These are phyloP conservation scores for Excalfactoria chinensis DNA, from an alignment of 2,113 vertebrate genomes.

Conservation along the genomic window DNA sequence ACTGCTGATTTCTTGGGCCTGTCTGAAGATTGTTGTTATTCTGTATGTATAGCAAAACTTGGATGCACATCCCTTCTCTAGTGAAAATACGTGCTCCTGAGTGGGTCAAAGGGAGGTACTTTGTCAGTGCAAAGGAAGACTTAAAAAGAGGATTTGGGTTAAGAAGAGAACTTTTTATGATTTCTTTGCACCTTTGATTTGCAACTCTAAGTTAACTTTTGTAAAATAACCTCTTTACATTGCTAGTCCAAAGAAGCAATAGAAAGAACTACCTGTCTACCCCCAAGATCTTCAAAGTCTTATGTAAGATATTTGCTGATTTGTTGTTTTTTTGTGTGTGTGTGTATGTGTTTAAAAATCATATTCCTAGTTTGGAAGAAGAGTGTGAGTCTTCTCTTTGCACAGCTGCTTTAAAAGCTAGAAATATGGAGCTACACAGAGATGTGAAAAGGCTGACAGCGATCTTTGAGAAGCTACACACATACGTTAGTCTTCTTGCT, in stretches of 20 bases:
- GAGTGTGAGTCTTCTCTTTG: constrained; percentile 92
- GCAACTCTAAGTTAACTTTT: background rate
- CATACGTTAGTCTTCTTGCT: constrained; percentile 87
- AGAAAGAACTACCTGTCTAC: background rate
- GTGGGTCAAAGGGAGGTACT: background rate
- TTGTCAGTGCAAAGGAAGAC: background rate
- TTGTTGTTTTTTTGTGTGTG: background rate
- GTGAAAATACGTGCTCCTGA: background rate
- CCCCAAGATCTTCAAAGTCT: background rate
- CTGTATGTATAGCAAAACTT: background rate
- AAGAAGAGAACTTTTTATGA: background rate
- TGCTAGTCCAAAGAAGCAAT: background rate
- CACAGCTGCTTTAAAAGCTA: constrained; percentile 84
- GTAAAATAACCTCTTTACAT: background rate
- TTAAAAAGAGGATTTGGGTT: background rate
- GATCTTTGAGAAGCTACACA: constrained; percentile 92
- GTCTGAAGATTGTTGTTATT: background rate
- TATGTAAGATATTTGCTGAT: constrained; percentile 32
- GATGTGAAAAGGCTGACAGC: constrained; percentile 89
- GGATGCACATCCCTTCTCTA: background rate
- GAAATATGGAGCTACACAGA: constrained; percentile 89
- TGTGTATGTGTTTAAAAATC: constrained; percentile 15
- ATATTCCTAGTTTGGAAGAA: constrained; percentile 91
- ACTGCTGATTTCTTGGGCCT: background rate
- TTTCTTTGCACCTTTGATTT: background rate